Base-by-base conservation (phyloP, 2,888 invertebrate species). In the Acanthosepion esculentum region DNA sequence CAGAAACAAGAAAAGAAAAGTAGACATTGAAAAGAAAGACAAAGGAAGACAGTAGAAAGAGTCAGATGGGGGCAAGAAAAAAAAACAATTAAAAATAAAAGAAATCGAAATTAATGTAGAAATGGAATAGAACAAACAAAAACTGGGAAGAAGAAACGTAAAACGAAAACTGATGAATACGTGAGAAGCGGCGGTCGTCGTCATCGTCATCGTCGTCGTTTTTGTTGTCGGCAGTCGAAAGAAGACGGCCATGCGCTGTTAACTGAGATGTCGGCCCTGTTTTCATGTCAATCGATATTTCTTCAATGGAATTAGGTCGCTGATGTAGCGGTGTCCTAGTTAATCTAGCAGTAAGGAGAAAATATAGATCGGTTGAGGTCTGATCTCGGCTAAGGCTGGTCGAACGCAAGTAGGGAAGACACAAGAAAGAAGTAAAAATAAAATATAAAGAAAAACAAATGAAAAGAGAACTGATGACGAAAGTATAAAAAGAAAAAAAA, bases 301-400 rank as follows among this genome's bases (percentile, higher is more conserved):
- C 93, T n/a, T 93, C 93, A 48, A 93, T 93, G 93, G 93, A 93
- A 93, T 93, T 93, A 93, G 93, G 93, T 53, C 93, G 93, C 48
- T 50, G 93, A n/a, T 53, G 48, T 93, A n/a, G 93, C 53, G 50
- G n/a, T 93, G 93, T 48, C 50, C 93, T n/a, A 93, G 29, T 93
- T 53, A n/a, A 50, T n/a, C 78, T n/a, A n/a, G 78, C 78, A 78
- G 78, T 78, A 78, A 78, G 12, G 78, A 78, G 33, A 33, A 78
- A 33, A 78, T n/a, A 33, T 78, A 33, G 78, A 78, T 78, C 78
- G 78, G n/a, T 3, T 33, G 33, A 78, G n/a, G n/a, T 78, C 78
- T 78, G 12, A 15, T n/a, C 59, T 59, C 59, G 7, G 59, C 59
- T 23, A 59, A 26, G 59, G 23, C 7, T 59, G 59, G 59, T 7